A percentile compares a stretch with the other conserved stretches of the same genome.
phyloP scores from a whole-genome alignment of 1,140 invertebrate species.

The Hyphantria cunea region DNA sequence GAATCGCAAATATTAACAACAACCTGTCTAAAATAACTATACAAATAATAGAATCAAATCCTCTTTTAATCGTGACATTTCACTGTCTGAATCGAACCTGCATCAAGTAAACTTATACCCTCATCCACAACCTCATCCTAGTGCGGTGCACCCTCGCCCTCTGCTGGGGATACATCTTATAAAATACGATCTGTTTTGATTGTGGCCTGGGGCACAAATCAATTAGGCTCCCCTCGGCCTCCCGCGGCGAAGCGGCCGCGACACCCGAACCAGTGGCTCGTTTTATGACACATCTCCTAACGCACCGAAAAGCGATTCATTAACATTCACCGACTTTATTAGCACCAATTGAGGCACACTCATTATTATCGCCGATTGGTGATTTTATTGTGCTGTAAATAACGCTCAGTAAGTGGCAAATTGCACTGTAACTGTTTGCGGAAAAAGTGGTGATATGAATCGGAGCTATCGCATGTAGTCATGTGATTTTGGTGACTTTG shows the following conservation, averaged over 20 bases:
- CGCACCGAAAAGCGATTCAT: slow-evolving; percentile 67
- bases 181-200: slow-evolving; percentile 82
- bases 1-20: too few species aligned
- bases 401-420: too few species aligned
- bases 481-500: too few species aligned
- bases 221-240: slow-evolving; percentile 72
- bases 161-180: slow-evolving; percentile 70
- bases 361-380: slow-evolving; percentile 29
- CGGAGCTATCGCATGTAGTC: not conserved
- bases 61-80: too few species aligned
- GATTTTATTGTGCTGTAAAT: slow-evolving; percentile 32
- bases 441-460: not conserved
- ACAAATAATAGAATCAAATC: too few species aligned
- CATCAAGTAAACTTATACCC: slow-evolving; percentile 29
- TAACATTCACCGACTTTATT: slow-evolving; percentile 79
- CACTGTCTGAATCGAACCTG: slow-evolving; percentile 52
- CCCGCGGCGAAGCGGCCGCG: slow-evolving; percentile 62
- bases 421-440: not conserved
- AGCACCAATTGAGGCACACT: slow-evolving; percentile 40
- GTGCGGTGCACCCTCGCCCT: slow-evolving; percentile 64
- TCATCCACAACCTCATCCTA: not conserved
- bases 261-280: slow-evolving; percentile 76
- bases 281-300: slow-evolving; percentile 78
- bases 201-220: slow-evolving; percentile 81
- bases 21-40: too few species aligned